Base-by-base conservation (phyloP, 2,888 invertebrate genomes). In the Cheiracanthium punctorium region DNA sequence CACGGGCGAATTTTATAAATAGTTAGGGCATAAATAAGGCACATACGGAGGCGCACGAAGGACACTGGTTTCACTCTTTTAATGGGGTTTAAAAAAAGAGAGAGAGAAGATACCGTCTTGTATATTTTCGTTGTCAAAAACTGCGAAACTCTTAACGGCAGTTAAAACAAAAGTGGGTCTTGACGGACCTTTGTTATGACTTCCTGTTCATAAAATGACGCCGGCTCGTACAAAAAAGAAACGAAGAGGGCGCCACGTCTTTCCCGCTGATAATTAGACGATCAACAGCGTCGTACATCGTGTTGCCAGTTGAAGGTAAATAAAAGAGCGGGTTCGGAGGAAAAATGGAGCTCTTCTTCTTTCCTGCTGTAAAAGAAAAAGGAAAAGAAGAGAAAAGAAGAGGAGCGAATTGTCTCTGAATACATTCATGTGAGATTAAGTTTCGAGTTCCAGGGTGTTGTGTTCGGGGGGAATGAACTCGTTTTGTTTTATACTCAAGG, bases 261-360 rank as follows among this genome's bases (percentile, higher is more conserved):
- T 24, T 24, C 17, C 58, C 24, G 58, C 58, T 58, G 24, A 58
- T 58, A 58, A 58, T 58, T 58, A 58, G 58, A 58, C 58, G 58
- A 58, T 58, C 58, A 58, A 58, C 58, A 58, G 24, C 24, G 58
- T 58, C 58, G 58, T 58, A 58, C 58, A 58, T 58, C 58, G 58
- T 58, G 58, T 58, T 58, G 58, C 58, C 58, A 58, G 24, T 12
- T 24, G 20, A 58, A 58, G 58, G 58, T 58, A 58, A 58, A 58
- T 58, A 58, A 58, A 58, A 24, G 58, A 58, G 58, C 10, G n/a
- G n/a, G 4, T 37, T 37, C 37, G 10, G 37, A 17, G 58, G 24
- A 24, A 24, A 58, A 58, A 58, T 58, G 58, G 37, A 4, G 4
- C 10, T 37, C 37, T 37, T 37, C 10, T 37, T 37, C 37, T 37